Percentiles rank a stretch among this genome's conserved stretches.
These are phyloP conservation scores for Cataglyphis albicans DNA, from an alignment of 2,888 invertebrate species.

Conservation along the genomic window DNA sequence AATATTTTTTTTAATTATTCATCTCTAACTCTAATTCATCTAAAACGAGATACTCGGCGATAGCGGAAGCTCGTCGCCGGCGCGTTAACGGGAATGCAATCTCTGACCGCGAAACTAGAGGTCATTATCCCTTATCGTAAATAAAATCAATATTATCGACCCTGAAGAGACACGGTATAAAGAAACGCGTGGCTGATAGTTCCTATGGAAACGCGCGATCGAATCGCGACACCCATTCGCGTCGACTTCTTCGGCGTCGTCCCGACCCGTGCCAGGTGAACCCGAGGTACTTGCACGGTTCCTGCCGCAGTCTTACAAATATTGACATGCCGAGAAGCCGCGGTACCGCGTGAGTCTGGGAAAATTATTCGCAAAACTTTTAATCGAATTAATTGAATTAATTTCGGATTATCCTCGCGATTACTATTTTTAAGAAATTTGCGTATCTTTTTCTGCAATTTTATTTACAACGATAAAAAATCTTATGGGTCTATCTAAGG, in stretches of 20 bases:
- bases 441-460: not conserved
- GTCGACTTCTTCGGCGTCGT: conserved; percentile 58
- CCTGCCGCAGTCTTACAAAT: conserved; percentile 72
- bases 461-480: not conserved
- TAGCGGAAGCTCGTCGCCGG: not conserved
- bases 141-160: conserved; percentile 81
- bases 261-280: conserved; percentile 62
- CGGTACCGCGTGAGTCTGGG: conserved; percentile 46
- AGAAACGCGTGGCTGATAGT: conserved; percentile 76
- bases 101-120: conserved; percentile 79
- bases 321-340: conserved; percentile 69
- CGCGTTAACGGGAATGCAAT: conserved; percentile 49
- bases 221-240: conserved; percentile 74
- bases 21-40: too few species aligned
- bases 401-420: not conserved
- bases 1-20: not conserved
- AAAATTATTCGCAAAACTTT: conserved; percentile 30
- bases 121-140: conserved; percentile 82
- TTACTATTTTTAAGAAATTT: not conserved
- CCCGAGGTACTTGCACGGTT: conserved; percentile 45
- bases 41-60: not conserved
- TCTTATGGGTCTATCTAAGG: too few species aligned
- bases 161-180: conserved; percentile 69
- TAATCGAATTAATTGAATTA: not conserved
- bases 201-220: conserved; percentile 83